Base-by-base conservation (phyloP, 92 coral and sea anemone genomes). In the Parazoanthus swiftii region DNA sequence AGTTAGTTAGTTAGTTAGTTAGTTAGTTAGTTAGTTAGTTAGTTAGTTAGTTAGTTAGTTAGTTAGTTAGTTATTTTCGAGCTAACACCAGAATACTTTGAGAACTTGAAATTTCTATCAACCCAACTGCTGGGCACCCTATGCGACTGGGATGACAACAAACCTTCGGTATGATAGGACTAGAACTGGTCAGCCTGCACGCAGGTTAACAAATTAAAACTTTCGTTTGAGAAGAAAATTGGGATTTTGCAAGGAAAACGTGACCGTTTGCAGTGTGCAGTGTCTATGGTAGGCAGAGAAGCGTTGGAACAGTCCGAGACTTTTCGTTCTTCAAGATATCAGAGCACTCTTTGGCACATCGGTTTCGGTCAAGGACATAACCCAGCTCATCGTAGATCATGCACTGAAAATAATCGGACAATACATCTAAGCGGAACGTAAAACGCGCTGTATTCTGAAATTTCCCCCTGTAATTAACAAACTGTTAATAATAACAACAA, bases 311-410 rank as follows among this genome's bases (percentile, higher is more conserved):
- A 44, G 35, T 18, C 18, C 79, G 25, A 25, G 67, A 26, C 15
- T 44, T 13, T 18, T 70, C 42, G 66, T 15, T 46, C 78, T 91
- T 72, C 71, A 93, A 86, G 43, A 95, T 67, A 26, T 91, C 91
- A 66, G 92, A 93, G 90, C 98, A 95, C 67, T 97, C 97, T 8
- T 91, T 89, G 59, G 98, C 93, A 91, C 95, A 97, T 18, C 81
- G 92, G 81, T 97, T 93, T 86, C 97, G 86, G 73, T 95, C 95
- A 15, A 90, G 86, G 15, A 88, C 91, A 88, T 92, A 95, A 15
- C 94, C 98, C 86, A 97, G 90, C 76, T 97, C 99, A 37, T 97
- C 92, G 88, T 95, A 95, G 80, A 95, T 92, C 89, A 94, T 88
- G 78, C 98, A 98, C 99, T 97, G 86, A 11, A 74, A 86, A 51